A percentile compares a stretch with the other conserved stretches of the same genome.
Evolutionary conservation across 2,113 vertebrate genomes (phyloP).

Genomic region (Myanophis thanlyinensis): DNA sequence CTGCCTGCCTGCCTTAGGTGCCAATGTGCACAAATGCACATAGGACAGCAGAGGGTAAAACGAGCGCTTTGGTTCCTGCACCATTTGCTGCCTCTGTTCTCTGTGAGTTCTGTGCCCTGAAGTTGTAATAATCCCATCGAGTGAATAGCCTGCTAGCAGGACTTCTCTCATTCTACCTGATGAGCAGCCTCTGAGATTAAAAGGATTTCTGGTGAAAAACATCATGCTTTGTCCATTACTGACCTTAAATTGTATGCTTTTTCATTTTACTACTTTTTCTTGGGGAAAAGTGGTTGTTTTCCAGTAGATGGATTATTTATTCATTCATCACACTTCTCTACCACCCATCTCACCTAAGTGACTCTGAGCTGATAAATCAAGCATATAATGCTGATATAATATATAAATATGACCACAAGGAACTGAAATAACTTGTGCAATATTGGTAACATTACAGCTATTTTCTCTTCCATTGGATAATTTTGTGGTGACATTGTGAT

Average conservation of each 20-base stretch:
- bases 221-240: background rate
- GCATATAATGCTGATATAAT: background rate
- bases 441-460: background rate
- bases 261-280: background rate
- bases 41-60: background rate
- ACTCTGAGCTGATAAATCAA: background rate
- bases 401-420: background rate
- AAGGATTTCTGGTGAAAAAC: background rate
- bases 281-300: background rate
- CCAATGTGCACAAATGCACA: background rate
- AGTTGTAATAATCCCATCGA: background rate
- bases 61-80: background rate
- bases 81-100: background rate
- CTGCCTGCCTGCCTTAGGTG: background rate
- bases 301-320: background rate
- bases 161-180: background rate
- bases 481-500: background rate
- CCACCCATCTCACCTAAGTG: background rate
- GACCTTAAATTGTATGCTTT: background rate
- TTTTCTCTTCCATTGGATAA: background rate
- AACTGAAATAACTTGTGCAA: background rate
- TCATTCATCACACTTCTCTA: background rate
- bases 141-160: background rate
- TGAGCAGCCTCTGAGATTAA: background rate
- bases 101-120: background rate